A percentile compares a stretch with the other conserved stretches of the same genome.
These are phyloP conservation scores for Oryzias javanicus DNA, from an alignment of 2,113 vertebrate species.

Conservation along the genomic window DNA sequence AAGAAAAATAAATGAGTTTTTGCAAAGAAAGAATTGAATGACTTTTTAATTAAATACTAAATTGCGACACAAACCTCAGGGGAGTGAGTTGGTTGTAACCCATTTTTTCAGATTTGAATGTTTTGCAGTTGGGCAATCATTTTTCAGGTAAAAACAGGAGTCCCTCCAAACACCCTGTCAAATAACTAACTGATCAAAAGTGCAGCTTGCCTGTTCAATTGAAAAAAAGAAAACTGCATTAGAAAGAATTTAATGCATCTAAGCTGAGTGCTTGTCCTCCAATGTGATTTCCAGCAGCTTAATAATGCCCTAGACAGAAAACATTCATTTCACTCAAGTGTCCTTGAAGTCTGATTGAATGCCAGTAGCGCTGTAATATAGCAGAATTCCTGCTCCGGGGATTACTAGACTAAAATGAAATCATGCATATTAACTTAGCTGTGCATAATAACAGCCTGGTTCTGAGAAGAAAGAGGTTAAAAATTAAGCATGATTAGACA, in stretches of 20 bases:
- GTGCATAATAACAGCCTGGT: not conserved
- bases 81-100: no score
- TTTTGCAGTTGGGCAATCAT: no score
- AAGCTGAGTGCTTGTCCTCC: conserved; percentile 37
- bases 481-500: no score
- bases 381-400: conserved; percentile 32
- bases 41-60: no score
- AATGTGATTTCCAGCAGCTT: conserved; percentile 36
- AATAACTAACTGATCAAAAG: conserved; percentile 1
- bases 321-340: conserved; percentile 37
- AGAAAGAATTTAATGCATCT: conserved; percentile 33
- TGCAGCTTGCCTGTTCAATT: conserved; percentile 4
- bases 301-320: conserved; percentile 49
- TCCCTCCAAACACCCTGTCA: no score
- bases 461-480: not conserved
- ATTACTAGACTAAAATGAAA: conserved; percentile 45
- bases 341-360: conserved; percentile 46
- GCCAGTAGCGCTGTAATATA: conserved; percentile 18
- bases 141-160: no score
- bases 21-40: no score
- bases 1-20: no score
- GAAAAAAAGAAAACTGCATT: conserved; percentile 33
- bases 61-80: no score
- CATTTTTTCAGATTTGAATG: no score
- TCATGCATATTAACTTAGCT: conserved; percentile 12